Evolutionary conservation across 2,888 invertebrate genomes (phyloP).

Genomic region (Orchesellides sinensis): DNA sequence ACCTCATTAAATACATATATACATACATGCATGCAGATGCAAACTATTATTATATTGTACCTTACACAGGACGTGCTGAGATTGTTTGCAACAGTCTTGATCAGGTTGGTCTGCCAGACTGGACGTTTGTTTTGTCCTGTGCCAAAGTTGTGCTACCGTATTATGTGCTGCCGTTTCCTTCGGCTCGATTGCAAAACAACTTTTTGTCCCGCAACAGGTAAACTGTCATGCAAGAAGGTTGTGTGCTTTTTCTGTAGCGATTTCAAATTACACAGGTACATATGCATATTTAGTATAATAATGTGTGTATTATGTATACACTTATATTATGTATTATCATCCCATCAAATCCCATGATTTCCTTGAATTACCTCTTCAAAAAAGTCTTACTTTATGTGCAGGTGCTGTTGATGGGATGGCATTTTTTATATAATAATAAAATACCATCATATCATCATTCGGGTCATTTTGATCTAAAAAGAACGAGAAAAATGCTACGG

Average conservation of each 20-base stretch:
- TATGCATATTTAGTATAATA: neutral
- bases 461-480: constrained; percentile 29
- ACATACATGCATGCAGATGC: neutral
- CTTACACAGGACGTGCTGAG: neutral
- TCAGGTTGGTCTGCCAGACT: neutral
- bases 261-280: neutral
- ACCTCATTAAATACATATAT: neutral
- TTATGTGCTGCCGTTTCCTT: neutral
- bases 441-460: constrained; percentile 29
- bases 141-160: neutral
- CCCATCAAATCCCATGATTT: constrained; percentile 27
- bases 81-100: constrained; percentile 10
- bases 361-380: constrained; percentile 31
- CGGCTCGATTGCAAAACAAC: neutral
- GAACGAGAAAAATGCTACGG: constrained; percentile 17
- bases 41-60: neutral
- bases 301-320: neutral
- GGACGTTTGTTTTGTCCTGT: neutral
- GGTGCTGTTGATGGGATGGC: constrained; percentile 10
- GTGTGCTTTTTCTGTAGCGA: neutral
- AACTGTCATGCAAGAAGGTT: neutral
- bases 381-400: constrained; percentile 16
- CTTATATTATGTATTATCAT: too few species aligned
- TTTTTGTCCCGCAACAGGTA: neutral
- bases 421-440: constrained; percentile 25